Base-by-base conservation (phyloP, 1,140 invertebrate species). In the Caenorhabditis briggsae region DNA sequence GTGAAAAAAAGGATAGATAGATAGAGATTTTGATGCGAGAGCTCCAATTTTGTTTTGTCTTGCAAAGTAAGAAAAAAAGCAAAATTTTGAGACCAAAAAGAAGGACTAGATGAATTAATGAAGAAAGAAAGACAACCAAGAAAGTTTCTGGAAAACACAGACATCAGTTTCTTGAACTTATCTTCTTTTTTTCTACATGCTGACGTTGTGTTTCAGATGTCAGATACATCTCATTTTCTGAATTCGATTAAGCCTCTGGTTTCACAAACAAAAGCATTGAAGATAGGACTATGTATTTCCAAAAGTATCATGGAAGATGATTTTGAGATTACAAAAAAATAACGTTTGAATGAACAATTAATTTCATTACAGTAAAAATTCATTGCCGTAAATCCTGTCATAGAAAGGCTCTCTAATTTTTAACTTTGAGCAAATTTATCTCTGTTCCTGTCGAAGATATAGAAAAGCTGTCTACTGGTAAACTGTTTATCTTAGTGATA, bases 201-300 rank as follows among this genome's bases (percentile, higher is more conserved):
- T 61, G 59, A 61, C 64, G 64, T 70, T 70, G 64, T 33, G 33
- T 70, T 70, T 70, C 64, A 70, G 64, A 70, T 70, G 64, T 70
- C 64, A 70, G 64, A 70, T 70, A 16, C 64, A 70, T 70, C 64
- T 41, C 59, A 1, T 11, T 25, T 61, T 61, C 14, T 18, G 64
- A 70, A 70, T 70, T 70, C 14, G 14, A 70, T 70, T 70, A 70
- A 43, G 59, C 12, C 16, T 64, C 16, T 64, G 59, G 20, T 64
- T 33, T 64, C 59, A 41, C 12, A 64, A 64, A 64, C 25, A 9
- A 9, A 64, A 33, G 9, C 25, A 25, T 12, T 33, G 56, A 58
- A 58, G 20, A 58, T n/a, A 58, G 56, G 9, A 53, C 16, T 11
- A 2, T 53, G 5, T 16, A 53, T 11, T 53, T 11, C 50, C 2